Conservation (phyloP, 2,113 vertebrate species). For the Dasyornis broadbenti region DNA sequence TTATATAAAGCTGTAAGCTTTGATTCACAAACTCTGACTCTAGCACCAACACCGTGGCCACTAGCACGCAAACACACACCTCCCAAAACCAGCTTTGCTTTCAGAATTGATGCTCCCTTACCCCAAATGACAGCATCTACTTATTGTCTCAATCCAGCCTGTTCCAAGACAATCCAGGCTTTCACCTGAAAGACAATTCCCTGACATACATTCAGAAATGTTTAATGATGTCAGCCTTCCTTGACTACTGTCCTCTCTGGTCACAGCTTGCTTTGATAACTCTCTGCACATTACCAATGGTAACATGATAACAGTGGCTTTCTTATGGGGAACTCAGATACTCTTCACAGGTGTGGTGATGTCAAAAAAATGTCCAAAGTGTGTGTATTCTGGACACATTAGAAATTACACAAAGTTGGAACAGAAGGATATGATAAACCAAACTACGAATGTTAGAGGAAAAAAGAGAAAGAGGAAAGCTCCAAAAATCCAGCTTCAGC, state of each 20-base stretch:
- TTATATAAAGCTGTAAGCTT: not conserved
- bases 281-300: not conserved
- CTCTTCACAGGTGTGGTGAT: not conserved
- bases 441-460: not conserved
- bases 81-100: not conserved
- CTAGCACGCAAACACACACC: rapidly evolving
- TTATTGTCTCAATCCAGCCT: not conserved
- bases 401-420: not conserved
- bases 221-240: not conserved
- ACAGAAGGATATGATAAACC: not conserved
- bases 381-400: not conserved
- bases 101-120: rapidly evolving
- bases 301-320: not conserved
- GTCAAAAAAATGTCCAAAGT: not conserved
- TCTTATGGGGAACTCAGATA: not conserved
- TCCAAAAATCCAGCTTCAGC: not conserved
- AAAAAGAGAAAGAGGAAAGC: not conserved
- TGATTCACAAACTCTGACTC: not conserved
- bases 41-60: rapidly evolving
- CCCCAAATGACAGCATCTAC: not conserved
- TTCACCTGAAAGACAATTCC: not conserved
- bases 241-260: not conserved
- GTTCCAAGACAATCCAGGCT: not conserved
- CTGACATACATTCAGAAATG: not conserved
- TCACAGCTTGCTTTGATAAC: not conserved